Conservation (phyloP, 2,888 invertebrate species). For the Sipunculus nudus region DNA sequence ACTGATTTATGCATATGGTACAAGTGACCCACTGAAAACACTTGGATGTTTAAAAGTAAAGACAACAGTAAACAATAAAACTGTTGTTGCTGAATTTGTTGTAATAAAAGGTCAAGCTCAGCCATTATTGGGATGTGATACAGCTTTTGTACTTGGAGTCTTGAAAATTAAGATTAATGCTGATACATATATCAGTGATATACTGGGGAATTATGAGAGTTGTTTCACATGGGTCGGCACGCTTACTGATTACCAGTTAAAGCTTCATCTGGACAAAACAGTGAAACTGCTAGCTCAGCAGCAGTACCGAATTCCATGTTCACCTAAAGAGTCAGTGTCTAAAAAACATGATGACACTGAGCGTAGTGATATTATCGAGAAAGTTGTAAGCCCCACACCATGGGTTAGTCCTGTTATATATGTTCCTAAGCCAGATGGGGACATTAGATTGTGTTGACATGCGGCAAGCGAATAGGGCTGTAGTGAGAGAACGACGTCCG, state of each 20-base stretch:
- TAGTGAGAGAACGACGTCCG: conserved; percentile 23
- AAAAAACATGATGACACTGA: background rate
- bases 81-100: too few relatives aligned
- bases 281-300: conserved; percentile 2
- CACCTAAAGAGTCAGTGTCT: background rate
- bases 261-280: conserved; percentile 1
- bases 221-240: conserved; percentile 8
- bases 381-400: conserved; percentile 22
- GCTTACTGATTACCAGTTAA: conserved; percentile 4
- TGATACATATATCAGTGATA: too few relatives aligned
- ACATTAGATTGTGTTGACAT: conserved; percentile 34
- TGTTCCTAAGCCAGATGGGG: conserved; percentile 28
- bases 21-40: too few relatives aligned
- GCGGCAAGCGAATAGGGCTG: conserved; percentile 33
- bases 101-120: too few relatives aligned
- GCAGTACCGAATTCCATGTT: background rate
- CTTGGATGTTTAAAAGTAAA: too few relatives aligned
- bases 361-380: conserved; percentile 24
- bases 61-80: too few relatives aligned
- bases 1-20: too few relatives aligned
- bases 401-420: conserved; percentile 35
- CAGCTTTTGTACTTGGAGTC: too few relatives aligned
- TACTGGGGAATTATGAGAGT: too few relatives aligned
- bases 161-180: too few relatives aligned
- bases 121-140: too few relatives aligned